These are phyloP conservation scores for Danaus plexippus DNA, from an alignment of 1,140 invertebrate species.

Conservation along the genomic window DNA sequence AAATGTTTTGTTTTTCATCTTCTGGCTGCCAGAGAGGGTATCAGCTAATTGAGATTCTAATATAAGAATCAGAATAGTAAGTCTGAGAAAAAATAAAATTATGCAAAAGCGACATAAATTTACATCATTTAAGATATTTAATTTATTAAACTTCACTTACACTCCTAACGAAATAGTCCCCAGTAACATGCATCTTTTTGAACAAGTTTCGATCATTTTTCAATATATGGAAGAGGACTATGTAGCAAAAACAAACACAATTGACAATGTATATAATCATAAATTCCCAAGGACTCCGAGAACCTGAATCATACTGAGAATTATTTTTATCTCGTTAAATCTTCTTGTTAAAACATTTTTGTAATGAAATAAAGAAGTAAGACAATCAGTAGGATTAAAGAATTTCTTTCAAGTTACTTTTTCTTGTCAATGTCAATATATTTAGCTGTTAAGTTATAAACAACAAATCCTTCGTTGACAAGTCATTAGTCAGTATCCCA, in stretches of 20 bases:
- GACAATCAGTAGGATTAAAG: no score
- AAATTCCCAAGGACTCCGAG: no score
- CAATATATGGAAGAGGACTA: no score
- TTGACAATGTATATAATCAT: no score
- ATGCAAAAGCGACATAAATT: background rate
- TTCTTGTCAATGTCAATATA: background rate
- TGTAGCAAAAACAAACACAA: no score
- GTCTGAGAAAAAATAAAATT: constrained; percentile 63
- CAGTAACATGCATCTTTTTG: constrained; percentile 59
- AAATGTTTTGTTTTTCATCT: constrained; percentile 72
- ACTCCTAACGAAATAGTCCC: constrained; percentile 53
- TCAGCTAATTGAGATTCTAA: constrained; percentile 82
- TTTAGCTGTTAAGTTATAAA: constrained; percentile 3
- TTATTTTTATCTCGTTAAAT: no score
- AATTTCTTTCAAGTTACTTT: no score
- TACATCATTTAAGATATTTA: background rate
- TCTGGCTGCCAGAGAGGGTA: constrained; percentile 62
- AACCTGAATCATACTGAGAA: no score
- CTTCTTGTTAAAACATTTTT: no score
- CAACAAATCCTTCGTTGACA: constrained; percentile 1
- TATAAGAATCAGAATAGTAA: constrained; percentile 84
- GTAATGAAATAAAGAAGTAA: no score
- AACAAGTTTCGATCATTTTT: constrained; percentile 61
- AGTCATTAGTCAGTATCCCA: no score
- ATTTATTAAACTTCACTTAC: constrained; percentile 33